Conservation (phyloP, 2,888 invertebrate genomes). For the Drosophila greeni region DNA sequence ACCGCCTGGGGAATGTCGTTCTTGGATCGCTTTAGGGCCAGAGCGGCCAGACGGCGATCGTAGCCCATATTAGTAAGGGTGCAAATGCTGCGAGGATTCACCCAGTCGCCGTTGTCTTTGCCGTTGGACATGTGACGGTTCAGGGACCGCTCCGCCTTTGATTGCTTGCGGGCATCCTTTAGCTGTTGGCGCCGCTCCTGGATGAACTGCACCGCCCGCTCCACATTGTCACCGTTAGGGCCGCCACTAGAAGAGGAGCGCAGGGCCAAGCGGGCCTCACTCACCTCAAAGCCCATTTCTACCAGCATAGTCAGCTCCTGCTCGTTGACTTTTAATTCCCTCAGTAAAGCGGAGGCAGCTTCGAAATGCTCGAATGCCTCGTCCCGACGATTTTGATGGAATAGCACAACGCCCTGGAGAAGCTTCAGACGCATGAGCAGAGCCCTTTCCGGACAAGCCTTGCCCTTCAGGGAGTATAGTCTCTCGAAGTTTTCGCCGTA, state of each 20-base stretch:
- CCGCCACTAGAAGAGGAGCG: slow-evolving; percentile 81
- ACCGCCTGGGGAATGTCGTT: slow-evolving; percentile 86
- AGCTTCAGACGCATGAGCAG: slow-evolving; percentile 88
- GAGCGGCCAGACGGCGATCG: slow-evolving; percentile 80
- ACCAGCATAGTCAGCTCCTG: slow-evolving; percentile 80
- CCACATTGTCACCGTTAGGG: slow-evolving; percentile 80
- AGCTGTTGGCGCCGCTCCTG: slow-evolving; percentile 81
- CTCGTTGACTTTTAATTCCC: slow-evolving; percentile 82
- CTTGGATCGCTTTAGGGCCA: slow-evolving; percentile 83
- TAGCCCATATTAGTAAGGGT: slow-evolving; percentile 86
- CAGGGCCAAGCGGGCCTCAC: slow-evolving; percentile 86
- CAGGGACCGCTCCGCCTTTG: slow-evolving; percentile 79
- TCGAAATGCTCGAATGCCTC: slow-evolving; percentile 83
- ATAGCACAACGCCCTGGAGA: slow-evolving; percentile 88
- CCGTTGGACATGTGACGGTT: slow-evolving; percentile 32
- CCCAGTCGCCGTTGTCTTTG: slow-evolving; percentile 65
- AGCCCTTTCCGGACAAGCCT: slow-evolving; percentile 84
- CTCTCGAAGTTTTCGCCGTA: slow-evolving; percentile 85
- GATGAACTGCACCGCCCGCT: slow-evolving; percentile 84
- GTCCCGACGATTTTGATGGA: slow-evolving; percentile 85
- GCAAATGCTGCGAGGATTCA: slow-evolving; percentile 77
- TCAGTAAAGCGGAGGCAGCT: slow-evolving; percentile 84
- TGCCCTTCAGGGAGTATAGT: slow-evolving; percentile 81
- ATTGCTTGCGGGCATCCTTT: slow-evolving; percentile 79
- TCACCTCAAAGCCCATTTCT: slow-evolving; percentile 83